Evolutionary conservation across 2,888 invertebrate species (phyloP).

Genomic region (Tachina fera): DNA sequence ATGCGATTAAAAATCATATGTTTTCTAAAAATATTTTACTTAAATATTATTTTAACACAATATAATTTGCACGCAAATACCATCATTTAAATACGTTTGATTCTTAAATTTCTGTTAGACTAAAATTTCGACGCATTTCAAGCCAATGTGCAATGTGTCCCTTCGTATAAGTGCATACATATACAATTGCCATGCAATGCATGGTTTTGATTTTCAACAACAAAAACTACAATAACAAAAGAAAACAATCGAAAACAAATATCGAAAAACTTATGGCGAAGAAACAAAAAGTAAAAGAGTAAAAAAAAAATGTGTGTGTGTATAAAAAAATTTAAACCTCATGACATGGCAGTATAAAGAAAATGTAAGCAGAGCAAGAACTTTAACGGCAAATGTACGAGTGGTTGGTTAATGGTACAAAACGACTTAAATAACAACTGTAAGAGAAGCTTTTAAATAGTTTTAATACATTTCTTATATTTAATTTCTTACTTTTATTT

Average conservation of each 20-base stretch:
- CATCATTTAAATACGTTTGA: no score
- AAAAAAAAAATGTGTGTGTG: background rate
- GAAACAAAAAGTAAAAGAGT: constrained; percentile 15
- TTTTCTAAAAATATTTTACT: no score
- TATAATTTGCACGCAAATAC: no score
- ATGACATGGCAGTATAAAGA: constrained; percentile 40
- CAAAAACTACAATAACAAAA: constrained; percentile 2
- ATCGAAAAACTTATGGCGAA: constrained; percentile 44
- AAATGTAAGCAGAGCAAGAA: constrained; percentile 23
- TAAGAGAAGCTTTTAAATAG: background rate
- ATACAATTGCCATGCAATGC: constrained; percentile 24
- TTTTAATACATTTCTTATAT: background rate
- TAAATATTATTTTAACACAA: no score
- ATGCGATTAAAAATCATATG: no score
- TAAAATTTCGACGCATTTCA: no score
- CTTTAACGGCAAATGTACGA: background rate
- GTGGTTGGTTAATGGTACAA: background rate
- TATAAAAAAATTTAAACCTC: background rate
- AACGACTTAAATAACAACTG: constrained; percentile 7
- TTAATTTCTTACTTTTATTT: no score
- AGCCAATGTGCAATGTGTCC: no score
- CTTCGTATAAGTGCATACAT: background rate
- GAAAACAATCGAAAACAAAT: constrained; percentile 33
- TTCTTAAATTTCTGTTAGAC: no score
- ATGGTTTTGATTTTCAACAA: constrained; percentile 27